These are phyloP conservation scores for Delia radicum DNA, from an alignment of 1,140 invertebrate genomes.

Conservation along the genomic window DNA sequence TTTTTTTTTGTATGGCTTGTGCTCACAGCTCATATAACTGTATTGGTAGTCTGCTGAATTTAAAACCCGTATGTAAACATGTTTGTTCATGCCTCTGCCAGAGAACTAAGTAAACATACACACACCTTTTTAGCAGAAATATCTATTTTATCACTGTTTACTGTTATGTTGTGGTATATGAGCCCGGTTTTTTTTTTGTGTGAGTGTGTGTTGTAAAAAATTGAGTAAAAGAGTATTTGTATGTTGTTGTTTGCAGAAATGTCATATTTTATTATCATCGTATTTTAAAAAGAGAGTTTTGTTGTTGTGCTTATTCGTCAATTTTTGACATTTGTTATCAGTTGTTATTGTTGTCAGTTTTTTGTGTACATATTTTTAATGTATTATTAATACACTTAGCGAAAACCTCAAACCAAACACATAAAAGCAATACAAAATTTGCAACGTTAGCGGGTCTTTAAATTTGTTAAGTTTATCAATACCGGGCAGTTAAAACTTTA, in stretches of 20 bases:
- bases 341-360: neutral
- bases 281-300: neutral
- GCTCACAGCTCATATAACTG: neutral
- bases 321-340: constrained; percentile 2
- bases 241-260: neutral
- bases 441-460: no score
- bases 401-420: no score
- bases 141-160: neutral
- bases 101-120: constrained; percentile 30
- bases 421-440: no score
- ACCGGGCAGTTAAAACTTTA: no score
- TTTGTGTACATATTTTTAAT: neutral
- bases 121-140: constrained; percentile 28
- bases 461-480: no score
- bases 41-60: neutral
- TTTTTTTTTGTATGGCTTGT: neutral
- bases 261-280: neutral
- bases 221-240: neutral
- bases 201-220: no score
- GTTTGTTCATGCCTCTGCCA: neutral
- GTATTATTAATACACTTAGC: no score
- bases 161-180: neutral
- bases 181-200: constrained; percentile 20
- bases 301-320: neutral
- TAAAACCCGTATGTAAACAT: neutral